Conservation (phyloP, 2,113 vertebrate genomes). For the Apeltes quadracus region DNA sequence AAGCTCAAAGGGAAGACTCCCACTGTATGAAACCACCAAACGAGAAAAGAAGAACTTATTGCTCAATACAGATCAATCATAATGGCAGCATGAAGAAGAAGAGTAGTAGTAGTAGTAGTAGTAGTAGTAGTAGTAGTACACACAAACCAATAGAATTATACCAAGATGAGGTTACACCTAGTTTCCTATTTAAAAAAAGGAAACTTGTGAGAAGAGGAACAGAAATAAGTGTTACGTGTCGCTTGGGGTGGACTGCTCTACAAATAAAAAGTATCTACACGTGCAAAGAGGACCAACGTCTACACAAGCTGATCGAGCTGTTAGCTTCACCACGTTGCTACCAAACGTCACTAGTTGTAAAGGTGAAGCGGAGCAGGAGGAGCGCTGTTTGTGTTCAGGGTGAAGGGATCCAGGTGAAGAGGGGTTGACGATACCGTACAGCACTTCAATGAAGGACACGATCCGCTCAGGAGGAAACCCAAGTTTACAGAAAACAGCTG, state of each 20-base stretch:
- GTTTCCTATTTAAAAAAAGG: slow-evolving; percentile 65
- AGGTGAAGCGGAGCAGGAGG: slow-evolving; percentile 36
- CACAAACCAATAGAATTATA: slow-evolving; percentile 66
- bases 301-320: slow-evolving; percentile 37
- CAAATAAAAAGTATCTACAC: slow-evolving; percentile 74
- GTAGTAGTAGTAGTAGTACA: slow-evolving; percentile 64
- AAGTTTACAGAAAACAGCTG: slow-evolving; percentile 49
- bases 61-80: slow-evolving; percentile 79
- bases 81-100: slow-evolving; percentile 69
- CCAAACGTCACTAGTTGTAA: slow-evolving; percentile 32
- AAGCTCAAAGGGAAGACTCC: slow-evolving; percentile 62
- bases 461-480: slow-evolving; percentile 75
- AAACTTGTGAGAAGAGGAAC: slow-evolving; percentile 47
- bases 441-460: slow-evolving; percentile 71
- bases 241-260: slow-evolving; percentile 56
- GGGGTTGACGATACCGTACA: slow-evolving; percentile 70
- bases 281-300: slow-evolving; percentile 58
- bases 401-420: slow-evolving; percentile 24
- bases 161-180: slow-evolving; percentile 57
- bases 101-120: slow-evolving; percentile 60
- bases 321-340: slow-evolving; percentile 25
- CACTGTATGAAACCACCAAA: slow-evolving; percentile 68
- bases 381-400: slow-evolving; percentile 27
- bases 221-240: slow-evolving; percentile 51
- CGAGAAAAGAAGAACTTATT: slow-evolving; percentile 74